phyloP scores from a whole-genome alignment of 2,113 vertebrate species.

The Onychorhynchus coronatus region DNA sequence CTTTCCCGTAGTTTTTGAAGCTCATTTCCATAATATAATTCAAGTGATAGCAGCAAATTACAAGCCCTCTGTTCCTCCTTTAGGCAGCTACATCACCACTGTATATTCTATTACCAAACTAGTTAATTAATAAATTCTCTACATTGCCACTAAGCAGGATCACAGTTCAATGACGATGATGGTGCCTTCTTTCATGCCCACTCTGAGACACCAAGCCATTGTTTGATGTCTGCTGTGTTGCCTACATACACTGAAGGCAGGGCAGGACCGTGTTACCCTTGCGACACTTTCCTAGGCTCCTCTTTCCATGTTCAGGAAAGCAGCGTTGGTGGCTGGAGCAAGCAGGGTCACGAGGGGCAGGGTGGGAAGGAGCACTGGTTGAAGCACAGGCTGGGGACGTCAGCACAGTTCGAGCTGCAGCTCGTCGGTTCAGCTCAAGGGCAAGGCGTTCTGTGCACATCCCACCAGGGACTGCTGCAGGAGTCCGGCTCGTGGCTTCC shows the following conservation, averaged over 20 bases:
- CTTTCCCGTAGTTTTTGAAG: background rate
- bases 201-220: background rate
- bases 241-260: background rate
- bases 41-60: conserved; percentile 49
- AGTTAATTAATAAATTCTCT: conserved; percentile 71
- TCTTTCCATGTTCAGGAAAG: background rate
- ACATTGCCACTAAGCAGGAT: conserved; percentile 54
- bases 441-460: background rate
- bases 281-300: background rate
- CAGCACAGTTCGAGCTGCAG: background rate
- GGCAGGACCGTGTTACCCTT: background rate
- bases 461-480: background rate
- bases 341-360: background rate
- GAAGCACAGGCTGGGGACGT: background rate
- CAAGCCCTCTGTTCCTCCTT: conserved; percentile 26
- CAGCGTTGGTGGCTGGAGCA: background rate
- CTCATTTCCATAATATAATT: conserved; percentile 61
- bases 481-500: background rate
- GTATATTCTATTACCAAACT: conserved; percentile 58
- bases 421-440: background rate
- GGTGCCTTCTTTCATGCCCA: background rate
- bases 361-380: background rate
- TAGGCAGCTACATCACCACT: background rate
- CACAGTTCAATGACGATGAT: conserved; percentile 17
- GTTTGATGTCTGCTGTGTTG: background rate